Base-by-base conservation (phyloP, 2,797 vertebrate genomes). In the Cyprinella venusta region DNA sequence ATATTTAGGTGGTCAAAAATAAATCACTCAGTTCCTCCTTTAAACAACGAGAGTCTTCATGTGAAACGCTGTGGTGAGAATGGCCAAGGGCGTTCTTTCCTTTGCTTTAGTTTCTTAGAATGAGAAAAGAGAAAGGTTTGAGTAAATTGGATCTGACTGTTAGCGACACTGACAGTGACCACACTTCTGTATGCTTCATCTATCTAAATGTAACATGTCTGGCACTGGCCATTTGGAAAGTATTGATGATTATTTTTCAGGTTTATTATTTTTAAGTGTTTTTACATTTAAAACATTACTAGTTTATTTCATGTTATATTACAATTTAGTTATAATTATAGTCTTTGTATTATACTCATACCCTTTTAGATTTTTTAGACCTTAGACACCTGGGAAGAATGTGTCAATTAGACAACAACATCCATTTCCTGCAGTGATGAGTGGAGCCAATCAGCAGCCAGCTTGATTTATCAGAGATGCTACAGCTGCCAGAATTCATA, bases 401-500 rank as follows among this genome's bases (percentile, higher is more conserved):
- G 21, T 10, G 56, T 10, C 5, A 42, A 21, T 81, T 33, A 36
- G 30, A 21, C 33, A 54, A 24, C n/a, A 56, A 18, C 65, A 24
- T 65, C 19, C 4, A 15, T 68, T 78, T 85, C 21, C 59, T 76
- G 72, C 16, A 36, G 5, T 67, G 80, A 54, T 42, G 30, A 6
- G 67, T 50, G 68, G 18, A 59, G 64, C 68, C 59, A 79, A 61
- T 82, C 80, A 65, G 59, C 36, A 74, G 80, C 26, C 59, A 50
- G 38, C 33, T 59, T 79, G 48, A 82, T 79, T 30, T 67, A 82
- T 52, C 82, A 26, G 18, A 48, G 69, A 78, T 75, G 68, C 33
- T 71, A 79, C 59, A 45, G 67, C 59, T 82, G 80, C 68, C 59
- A 82, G 38, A 65, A 59, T 64, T 65, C 26, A 48, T 82, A 77